Evolutionary conservation across 2,888 invertebrate species (phyloP).

Genomic region (Chydorus sphaericus): DNA sequence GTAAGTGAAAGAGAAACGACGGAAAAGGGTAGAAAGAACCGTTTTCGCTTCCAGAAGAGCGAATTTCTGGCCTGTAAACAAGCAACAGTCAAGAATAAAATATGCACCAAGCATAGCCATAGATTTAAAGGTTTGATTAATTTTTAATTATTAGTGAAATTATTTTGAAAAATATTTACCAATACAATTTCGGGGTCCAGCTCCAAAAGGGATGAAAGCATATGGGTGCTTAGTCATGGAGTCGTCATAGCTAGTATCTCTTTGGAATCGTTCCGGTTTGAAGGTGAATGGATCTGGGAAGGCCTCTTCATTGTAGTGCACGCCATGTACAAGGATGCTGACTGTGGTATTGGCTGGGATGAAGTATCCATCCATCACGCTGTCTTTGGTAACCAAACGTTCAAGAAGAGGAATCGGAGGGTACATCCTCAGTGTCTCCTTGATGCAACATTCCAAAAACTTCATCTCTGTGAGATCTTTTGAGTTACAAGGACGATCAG

Average conservation of each 20-base stretch:
- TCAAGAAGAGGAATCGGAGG: constrained; percentile 68
- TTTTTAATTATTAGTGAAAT: no score
- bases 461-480: constrained; percentile 72
- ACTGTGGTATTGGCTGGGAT: constrained; percentile 56
- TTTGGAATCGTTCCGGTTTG: constrained; percentile 36
- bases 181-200: constrained; percentile 27
- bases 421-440: constrained; percentile 64
- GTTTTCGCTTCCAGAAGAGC: no score
- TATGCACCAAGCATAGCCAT: no score
- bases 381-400: constrained; percentile 51
- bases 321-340: constrained; percentile 33
- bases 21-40: no score
- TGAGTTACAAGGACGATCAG: constrained; percentile 58
- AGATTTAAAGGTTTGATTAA: no score
- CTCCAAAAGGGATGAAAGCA: constrained; percentile 32
- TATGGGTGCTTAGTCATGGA: constrained; percentile 28
- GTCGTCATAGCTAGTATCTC: no score
- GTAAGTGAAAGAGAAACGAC: no score
- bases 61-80: no score
- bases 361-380: constrained; percentile 45
- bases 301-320: constrained; percentile 35
- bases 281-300: constrained; percentile 37
- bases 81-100: no score
- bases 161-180: no score
- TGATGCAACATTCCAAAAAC: constrained; percentile 61